Evolutionary conservation across 2,888 invertebrate species (phyloP), one percentile per base, ranked within the genome.

Genomic region (Xestobium rufovillosum): DNA sequence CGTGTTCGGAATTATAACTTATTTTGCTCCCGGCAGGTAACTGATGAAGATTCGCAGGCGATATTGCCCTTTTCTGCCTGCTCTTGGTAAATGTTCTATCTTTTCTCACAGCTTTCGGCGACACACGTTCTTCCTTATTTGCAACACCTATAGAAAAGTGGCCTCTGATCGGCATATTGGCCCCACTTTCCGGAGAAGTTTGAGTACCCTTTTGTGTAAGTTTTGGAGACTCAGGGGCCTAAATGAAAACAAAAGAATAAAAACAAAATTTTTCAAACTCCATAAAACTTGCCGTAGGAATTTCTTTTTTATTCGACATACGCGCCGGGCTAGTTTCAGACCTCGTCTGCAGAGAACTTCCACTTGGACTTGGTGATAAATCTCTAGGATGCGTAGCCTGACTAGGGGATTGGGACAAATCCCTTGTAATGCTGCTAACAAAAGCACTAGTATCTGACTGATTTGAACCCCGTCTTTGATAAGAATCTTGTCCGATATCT

Each of bases 121-220:
- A 71, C 2, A 72, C 55, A 29, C 71, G 65, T 37, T 75, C 74
- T 9, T 76, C 73, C 45, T 73, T 73, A 28, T 61, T 63, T 3
- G 57, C 55, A 4, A 72, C 59, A 3, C 78, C 79, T 36, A 79
- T 76, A 34, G 71, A 76, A 57, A 80, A 80, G 51, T 77, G 75
- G 8, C 52, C 70, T 66, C 62, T 63, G 1, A 62, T 51, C 63
- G 48, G 63, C 60, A 19, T 56, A 49, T 45, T 64, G 41, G 47
- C 53, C 15, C 49, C 47, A 38, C 63, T 64, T 57, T 78, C 79
- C 1, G 82, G 82, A 15, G 81, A 80, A 1, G 82, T 82, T 63
- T 82, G 83, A 1, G 82, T 82, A 26, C 78, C 77, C 6, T 78
- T 73, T 57, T 79, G 78, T 1, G 76, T 74, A 13, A 77, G 63